Conservation (phyloP, 2,113 vertebrate genomes). For the Rhadina sibilatrix region DNA sequence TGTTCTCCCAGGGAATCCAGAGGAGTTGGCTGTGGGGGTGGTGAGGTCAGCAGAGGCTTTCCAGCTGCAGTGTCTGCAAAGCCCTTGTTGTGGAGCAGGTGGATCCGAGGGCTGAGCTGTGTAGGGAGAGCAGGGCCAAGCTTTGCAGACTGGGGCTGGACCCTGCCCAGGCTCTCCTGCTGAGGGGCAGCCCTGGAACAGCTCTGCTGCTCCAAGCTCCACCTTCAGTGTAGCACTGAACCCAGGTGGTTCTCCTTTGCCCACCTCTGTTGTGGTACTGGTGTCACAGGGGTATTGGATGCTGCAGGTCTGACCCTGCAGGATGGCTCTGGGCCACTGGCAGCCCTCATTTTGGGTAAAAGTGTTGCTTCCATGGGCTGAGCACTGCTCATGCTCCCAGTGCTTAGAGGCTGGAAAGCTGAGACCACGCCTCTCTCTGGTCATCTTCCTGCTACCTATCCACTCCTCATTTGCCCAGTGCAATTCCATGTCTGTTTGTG, state of each 20-base stretch:
- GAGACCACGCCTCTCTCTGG: background rate
- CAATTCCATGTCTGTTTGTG: background rate
- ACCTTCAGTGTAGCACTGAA: background rate
- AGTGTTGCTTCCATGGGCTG: background rate
- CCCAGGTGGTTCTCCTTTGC: background rate
- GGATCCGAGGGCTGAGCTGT: background rate
- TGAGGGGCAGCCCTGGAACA: too few species aligned
- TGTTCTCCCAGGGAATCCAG: background rate
- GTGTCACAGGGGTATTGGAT: background rate
- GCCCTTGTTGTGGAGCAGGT: rapidly evolving
- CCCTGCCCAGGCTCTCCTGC: background rate
- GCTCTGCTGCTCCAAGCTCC: background rate
- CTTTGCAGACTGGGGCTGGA: background rate
- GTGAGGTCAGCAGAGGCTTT: background rate
- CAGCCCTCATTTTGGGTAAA: background rate
- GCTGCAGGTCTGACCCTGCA: background rate
- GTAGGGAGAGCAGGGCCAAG: background rate
- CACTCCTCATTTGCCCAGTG: background rate
- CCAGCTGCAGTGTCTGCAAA: background rate
- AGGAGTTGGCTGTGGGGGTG: background rate
- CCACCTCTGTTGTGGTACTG: background rate
- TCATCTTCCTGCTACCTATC: background rate
- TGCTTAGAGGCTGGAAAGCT: background rate
- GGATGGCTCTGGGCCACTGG: background rate
- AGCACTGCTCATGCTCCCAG: rapidly evolving